Percentiles rank a stretch among this genome's conserved stretches.
Evolutionary conservation across 2,888 invertebrate species (phyloP).

Genomic region (Apotomis betuletana): DNA sequence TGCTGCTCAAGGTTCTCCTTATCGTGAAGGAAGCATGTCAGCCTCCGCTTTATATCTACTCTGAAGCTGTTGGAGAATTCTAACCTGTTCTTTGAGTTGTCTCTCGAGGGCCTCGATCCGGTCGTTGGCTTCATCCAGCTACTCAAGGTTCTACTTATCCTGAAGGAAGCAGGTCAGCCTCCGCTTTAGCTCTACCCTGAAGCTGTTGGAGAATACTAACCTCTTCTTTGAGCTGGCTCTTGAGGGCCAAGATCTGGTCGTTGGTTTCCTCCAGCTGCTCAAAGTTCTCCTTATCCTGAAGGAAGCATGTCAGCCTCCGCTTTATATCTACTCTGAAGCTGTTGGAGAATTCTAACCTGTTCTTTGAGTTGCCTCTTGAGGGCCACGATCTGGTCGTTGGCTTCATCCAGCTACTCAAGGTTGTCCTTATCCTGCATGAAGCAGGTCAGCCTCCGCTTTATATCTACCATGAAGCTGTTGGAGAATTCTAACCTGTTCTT

Average conservation of each 20-base stretch:
- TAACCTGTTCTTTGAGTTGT: no score
- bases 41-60: no score
- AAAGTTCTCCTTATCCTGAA: constrained; percentile 91
- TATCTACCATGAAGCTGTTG: no score
- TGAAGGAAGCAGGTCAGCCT: constrained; percentile 88
- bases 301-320: constrained; percentile 88
- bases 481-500: constrained; percentile 87
- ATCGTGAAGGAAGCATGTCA: no score
- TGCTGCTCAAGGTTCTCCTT: no score
- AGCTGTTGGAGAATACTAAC: constrained; percentile 68
- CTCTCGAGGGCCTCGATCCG: constrained; percentile 61
- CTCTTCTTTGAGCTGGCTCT: constrained; percentile 92
- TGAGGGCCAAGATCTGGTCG: constrained; percentile 93
- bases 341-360: constrained; percentile 82
- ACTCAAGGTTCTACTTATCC: constrained; percentile 91
- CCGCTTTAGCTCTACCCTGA: constrained; percentile 72
- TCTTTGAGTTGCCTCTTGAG: constrained; percentile 93
- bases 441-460: constrained; percentile 87
- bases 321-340: constrained; percentile 57
- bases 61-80: no score
- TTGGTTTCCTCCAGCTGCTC: constrained; percentile 94
- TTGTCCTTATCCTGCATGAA: constrained; percentile 92
- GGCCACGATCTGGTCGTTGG: constrained; percentile 93
- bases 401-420: constrained; percentile 92
- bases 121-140: constrained; percentile 95